Evolutionary conservation across 1,140 invertebrate genomes (phyloP), one percentile per base, ranked within the genome.

Genomic region (Periplaneta americana): DNA sequence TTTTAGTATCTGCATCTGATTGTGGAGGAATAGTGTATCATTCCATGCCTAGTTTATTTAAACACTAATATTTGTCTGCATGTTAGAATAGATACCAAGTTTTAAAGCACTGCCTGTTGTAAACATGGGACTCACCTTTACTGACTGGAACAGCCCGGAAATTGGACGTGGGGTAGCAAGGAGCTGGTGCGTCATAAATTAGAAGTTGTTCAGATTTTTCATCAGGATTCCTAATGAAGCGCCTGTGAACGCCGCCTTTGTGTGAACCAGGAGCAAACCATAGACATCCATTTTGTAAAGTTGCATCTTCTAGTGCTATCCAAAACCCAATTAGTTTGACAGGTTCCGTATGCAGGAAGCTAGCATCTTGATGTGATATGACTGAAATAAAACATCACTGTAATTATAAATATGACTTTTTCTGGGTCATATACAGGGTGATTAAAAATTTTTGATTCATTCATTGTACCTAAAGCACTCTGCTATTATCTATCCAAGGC

Each of bases 251-350:
- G 1, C 93, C 94, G 84, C 93, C 93, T 87, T 94, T 94, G 86
- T 99, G 98, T 0, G 98, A 99, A 2, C 96, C 96, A 74, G 94
- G 94, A 2, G 95, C 93, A 86, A 98, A 96, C 93, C 95, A 97
- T 9, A 99, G 90, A 86, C 98, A 99, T 11, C 98, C 98, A 87
- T 99, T 99, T 85, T 98, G 94, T 15, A 93, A 78, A 0, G 94
- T 98, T 4, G 97, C 95, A 85, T 99, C 96, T 85, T 99, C 97
- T 1, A 99, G 87, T 4, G 98, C 96, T 75, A 99, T 94, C 98
- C 98, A 99, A 85, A 98, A 94, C 2, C 98, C 98, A 18, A 97
- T 87, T 0, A 95, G 90, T 22, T 92, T 92, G 35, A 91, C 88
- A 28, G 93, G 97, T 81, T 94, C 95, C 0, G 96, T 96, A 84